These are phyloP conservation scores for Lasiurus cinereus DNA, from an alignment of 2,113 vertebrate species.

Conservation along the genomic window DNA sequence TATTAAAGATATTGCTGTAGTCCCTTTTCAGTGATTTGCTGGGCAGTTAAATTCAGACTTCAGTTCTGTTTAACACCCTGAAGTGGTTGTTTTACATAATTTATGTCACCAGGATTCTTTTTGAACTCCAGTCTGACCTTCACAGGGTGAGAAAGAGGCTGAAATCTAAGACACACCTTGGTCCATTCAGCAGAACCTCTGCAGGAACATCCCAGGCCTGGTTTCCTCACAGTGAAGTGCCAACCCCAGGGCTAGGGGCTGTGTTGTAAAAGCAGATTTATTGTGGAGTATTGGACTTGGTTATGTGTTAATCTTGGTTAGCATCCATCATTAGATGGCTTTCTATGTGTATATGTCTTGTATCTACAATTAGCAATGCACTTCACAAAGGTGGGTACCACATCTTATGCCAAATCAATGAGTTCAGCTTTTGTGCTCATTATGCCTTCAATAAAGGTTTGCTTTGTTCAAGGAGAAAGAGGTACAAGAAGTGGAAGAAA, in stretches of 20 bases:
- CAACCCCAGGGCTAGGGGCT: background rate
- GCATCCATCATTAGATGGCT: background rate
- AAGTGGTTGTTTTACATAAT: conserved; percentile 82
- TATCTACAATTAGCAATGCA: background rate
- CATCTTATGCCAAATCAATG: background rate
- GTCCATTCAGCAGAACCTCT: background rate
- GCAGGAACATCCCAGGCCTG: background rate
- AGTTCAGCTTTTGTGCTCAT: background rate
- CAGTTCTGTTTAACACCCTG: conserved; percentile 78
- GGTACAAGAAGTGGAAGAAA: background rate
- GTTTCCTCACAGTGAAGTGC: background rate
- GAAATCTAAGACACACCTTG: background rate
- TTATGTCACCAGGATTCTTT: conserved; percentile 72
- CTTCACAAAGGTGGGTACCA: background rate
- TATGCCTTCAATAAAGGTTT: background rate
- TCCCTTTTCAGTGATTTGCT: conserved; percentile 83
- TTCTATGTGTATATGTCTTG: background rate
- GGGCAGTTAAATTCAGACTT: conserved; percentile 83
- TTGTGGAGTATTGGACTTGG: background rate
- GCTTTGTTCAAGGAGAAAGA: background rate
- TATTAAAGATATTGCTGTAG: conserved; percentile 84
- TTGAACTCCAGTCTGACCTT: conserved; percentile 70
- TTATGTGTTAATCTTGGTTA: background rate
- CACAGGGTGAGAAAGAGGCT: conserved; percentile 40
- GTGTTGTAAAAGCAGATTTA: background rate